Base-by-base conservation (phyloP, 2,113 vertebrate genomes). In the Cromileptes altivelis region DNA sequence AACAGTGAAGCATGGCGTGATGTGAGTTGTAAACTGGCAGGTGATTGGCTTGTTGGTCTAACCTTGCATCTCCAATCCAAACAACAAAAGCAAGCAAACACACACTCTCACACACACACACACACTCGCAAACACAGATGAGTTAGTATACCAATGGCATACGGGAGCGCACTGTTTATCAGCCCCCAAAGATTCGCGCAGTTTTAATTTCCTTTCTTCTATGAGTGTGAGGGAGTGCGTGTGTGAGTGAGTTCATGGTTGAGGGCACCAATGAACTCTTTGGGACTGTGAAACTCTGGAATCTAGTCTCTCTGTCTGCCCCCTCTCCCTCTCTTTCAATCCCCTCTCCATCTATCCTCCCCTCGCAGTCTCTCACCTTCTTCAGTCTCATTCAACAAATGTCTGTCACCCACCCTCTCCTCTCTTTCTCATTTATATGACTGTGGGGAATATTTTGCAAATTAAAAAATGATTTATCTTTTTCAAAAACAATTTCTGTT, bases 1-100 rank as follows among this genome's bases (percentile, higher is more conserved):
- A 86, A 75, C 79, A 73, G 70, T 33, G 61, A 77, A 85, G 89
- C 78, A 19, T 78, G 19, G 60, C 53, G 25, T 30, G 85, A 90
- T 84, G 87, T 0, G 69, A 78, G 84, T 73, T 72, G 86, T 86
- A 81, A 86, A 86, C 76, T 84, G 85, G 85, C 84, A 89, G 87
- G 81, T 82, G 90, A 90, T 78, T 84, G 83, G 81, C 79, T 84
- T 85, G 82, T 82, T 84, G 86, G 84, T 88, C 75, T 84, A 86
- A 85, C 89, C 69, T 68, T 69, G 83, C 83, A 73, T 81, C 81
- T 81, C 62, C 82, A 85, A 79, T 70, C 40, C 78, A 88, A 90
- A 89, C 84, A 89, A 64, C 55, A 2, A 75, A 63, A 78, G 73
- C 80, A 61, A 57, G 50, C 80, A 53, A 55, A 55, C 62, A 74